These are phyloP conservation scores for Gallinago paraguaiae DNA, from an alignment of 2,113 vertebrate genomes.

Conservation along the genomic window DNA sequence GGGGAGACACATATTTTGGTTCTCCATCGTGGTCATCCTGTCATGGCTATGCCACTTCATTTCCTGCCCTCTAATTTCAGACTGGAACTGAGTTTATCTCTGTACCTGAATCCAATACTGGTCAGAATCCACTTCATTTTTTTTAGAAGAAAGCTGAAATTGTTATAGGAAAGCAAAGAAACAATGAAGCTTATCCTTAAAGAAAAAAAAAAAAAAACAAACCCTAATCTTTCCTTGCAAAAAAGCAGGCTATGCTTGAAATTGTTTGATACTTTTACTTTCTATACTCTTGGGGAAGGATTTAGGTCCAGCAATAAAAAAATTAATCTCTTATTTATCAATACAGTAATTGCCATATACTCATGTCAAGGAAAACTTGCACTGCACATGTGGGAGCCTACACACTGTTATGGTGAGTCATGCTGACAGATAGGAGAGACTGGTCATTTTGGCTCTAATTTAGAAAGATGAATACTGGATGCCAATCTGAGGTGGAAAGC, in stretches of 20 bases:
- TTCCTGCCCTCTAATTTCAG: neutral
- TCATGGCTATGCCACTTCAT: neutral
- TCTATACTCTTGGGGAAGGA: neutral
- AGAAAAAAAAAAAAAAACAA: neutral
- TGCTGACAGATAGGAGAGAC: neutral
- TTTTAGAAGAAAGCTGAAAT: neutral
- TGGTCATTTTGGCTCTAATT: neutral
- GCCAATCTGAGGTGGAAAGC: neutral
- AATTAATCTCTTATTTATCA: neutral
- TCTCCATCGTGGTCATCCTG: fast-evolving
- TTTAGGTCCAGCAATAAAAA: neutral
- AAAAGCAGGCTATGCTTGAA: neutral
- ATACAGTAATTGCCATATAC: neutral
- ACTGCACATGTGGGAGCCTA: neutral
- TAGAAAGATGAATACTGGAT: neutral
- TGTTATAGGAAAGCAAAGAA: neutral
- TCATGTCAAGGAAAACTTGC: neutral
- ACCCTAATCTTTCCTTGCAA: no score
- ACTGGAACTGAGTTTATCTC: neutral
- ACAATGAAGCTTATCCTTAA: neutral
- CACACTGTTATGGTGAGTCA: neutral
- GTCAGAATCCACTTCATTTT: neutral
- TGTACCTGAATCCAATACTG: neutral
- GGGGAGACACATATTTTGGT: neutral
- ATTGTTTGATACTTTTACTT: neutral